Conservation (phyloP, 2,113 vertebrate species). For the Lipophrys pholis region DNA sequence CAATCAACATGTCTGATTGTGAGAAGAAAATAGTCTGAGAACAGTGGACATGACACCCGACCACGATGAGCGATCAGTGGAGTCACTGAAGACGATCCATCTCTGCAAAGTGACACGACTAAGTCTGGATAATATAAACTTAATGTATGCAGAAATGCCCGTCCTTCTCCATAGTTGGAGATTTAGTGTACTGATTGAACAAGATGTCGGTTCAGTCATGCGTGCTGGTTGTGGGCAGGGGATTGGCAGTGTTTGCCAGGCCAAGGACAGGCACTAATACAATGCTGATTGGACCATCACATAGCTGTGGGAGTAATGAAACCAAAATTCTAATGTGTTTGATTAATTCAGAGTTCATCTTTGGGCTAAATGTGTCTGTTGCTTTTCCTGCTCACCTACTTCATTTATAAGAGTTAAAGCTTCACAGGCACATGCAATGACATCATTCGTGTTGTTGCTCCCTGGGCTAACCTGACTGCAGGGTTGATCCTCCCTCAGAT, state of each 20-base stretch:
- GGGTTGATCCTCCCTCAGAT: constrained; percentile 18
- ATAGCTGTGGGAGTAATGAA: constrained; percentile 16
- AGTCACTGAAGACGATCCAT: background rate
- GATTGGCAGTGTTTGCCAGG: background rate
- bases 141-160: background rate
- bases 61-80: background rate
- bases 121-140: background rate
- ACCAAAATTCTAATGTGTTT: constrained; percentile 38
- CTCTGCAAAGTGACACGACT: background rate
- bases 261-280: constrained; percentile 20
- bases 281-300: constrained; percentile 15
- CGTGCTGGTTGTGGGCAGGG: constrained; percentile 5
- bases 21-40: background rate
- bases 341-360: constrained; percentile 47
- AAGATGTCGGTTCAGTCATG: background rate
- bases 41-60: too few species aligned
- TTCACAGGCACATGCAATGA: constrained; percentile 28
- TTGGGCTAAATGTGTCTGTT: constrained; percentile 14
- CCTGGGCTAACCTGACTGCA: constrained; percentile 20
- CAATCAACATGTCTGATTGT: background rate
- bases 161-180: constrained; percentile 2
- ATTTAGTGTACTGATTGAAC: background rate
- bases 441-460: constrained; percentile 31
- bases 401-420: constrained; percentile 35
- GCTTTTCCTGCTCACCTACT: background rate